These are phyloP conservation scores for Triplophysa siluroides DNA, from an alignment of 2,113 vertebrate genomes.

Conservation along the genomic window DNA sequence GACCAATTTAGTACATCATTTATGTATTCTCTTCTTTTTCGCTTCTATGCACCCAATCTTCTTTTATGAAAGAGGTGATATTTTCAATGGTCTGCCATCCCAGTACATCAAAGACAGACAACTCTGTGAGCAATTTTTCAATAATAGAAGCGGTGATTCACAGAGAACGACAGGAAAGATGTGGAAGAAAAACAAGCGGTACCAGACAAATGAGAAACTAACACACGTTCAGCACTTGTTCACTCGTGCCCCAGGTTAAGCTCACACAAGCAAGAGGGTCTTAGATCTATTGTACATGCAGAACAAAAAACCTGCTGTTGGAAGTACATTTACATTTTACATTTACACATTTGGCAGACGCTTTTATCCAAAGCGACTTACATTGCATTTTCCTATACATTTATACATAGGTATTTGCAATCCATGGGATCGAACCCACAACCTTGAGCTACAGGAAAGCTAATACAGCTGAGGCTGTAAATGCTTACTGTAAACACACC, in stretches of 20 bases:
- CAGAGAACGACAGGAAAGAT: neutral
- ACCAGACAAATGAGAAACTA: neutral
- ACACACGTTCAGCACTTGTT: neutral
- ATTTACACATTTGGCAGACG: too few species aligned
- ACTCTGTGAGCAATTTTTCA: neutral
- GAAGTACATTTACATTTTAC: too few species aligned
- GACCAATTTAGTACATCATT: constrained; percentile 31
- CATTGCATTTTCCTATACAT: too few species aligned
- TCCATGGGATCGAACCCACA: too few species aligned
- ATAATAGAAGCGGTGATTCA: constrained; percentile 38
- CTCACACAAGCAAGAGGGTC: neutral
- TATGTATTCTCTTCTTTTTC: neutral
- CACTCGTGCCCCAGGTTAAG: neutral
- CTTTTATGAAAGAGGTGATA: constrained; percentile 2
- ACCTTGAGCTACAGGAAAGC: too few species aligned
- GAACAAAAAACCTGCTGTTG: too few species aligned
- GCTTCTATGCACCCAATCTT: constrained; percentile 18
- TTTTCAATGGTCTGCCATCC: constrained; percentile 33
- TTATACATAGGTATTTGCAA: too few species aligned
- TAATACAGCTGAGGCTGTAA: too few species aligned
- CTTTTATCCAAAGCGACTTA: too few species aligned
- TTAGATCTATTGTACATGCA: neutral
- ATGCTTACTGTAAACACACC: too few species aligned
- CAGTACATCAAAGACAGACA: constrained; percentile 42
- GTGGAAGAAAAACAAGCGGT: constrained; percentile 1